phyloP scores from a whole-genome alignment of 2,797 vertebrate species.

The Thunnus albacares region DNA sequence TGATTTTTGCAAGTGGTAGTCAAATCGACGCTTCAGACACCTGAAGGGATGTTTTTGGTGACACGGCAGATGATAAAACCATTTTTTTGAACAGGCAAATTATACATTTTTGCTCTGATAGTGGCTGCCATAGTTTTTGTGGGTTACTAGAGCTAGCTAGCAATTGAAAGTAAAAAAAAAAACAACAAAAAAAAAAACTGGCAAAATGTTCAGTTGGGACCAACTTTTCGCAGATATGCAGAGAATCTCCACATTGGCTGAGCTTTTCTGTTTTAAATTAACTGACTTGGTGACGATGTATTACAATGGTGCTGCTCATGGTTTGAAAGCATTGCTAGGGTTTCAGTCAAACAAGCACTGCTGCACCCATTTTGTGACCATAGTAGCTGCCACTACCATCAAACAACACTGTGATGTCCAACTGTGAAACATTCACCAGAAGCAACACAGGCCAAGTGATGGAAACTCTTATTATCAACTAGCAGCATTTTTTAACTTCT shows the following conservation, averaged over 20 bases:
- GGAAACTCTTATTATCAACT: slow-evolving; percentile 11
- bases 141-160: not conserved
- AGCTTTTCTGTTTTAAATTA: not conserved
- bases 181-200: not conserved
- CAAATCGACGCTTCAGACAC: not conserved
- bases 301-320: not conserved
- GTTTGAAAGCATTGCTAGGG: slow-evolving; percentile 5
- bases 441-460: slow-evolving; percentile 13
- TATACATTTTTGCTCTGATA: not conserved
- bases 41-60: not conserved
- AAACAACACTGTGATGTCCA: slow-evolving; percentile 29
- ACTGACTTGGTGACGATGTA: not conserved
- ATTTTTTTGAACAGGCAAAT: not conserved
- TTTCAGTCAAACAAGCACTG: not conserved
- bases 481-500: not conserved
- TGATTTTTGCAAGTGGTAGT: not conserved
- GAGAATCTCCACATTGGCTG: not conserved
- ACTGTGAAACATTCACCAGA: slow-evolving; percentile 23
- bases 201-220: not conserved
- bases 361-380: slow-evolving; percentile 9
- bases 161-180: not conserved
- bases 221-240: not conserved
- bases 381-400: slow-evolving; percentile 11
- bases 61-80: not conserved
- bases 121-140: not conserved